Conservation (phyloP, 1,140 invertebrate species). For the Maniola jurtina region DNA sequence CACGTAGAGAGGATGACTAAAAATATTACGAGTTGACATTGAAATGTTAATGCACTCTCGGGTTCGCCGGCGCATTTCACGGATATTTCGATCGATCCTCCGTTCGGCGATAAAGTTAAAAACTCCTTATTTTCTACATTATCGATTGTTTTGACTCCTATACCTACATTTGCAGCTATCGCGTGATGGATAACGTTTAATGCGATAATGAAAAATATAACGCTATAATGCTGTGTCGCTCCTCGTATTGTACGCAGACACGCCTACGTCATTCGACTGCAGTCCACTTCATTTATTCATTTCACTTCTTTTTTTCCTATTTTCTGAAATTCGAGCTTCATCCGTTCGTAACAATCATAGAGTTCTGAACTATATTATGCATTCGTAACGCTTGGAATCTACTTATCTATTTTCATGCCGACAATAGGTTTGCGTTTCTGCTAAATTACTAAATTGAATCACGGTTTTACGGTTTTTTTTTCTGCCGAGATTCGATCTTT, state of each 20-base stretch:
- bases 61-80: constrained; percentile 57
- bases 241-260: constrained; percentile 20
- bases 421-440: too few relatives aligned
- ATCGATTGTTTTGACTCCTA: constrained; percentile 63
- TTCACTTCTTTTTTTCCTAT: constrained; percentile 10
- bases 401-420: too few relatives aligned
- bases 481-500: constrained; percentile 2
- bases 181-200: constrained; percentile 37
- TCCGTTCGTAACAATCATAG: not conserved
- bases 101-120: constrained; percentile 46
- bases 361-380: too few relatives aligned
- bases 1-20: constrained; percentile 59
- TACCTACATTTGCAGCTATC: constrained; percentile 45
- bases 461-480: constrained; percentile 12
- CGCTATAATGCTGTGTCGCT: constrained; percentile 35
- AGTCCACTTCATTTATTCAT: not conserved
- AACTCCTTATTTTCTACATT: constrained; percentile 42
- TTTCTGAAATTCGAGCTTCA: constrained; percentile 17
- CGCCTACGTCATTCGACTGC: constrained; percentile 21
- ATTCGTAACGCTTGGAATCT: too few relatives aligned
- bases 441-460: too few relatives aligned
- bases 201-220: constrained; percentile 51
- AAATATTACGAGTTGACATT: constrained; percentile 77
- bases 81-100: constrained; percentile 50
- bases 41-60: constrained; percentile 75